Base-by-base conservation (phyloP, 2,797 vertebrate genomes). In the Chanos chanos region DNA sequence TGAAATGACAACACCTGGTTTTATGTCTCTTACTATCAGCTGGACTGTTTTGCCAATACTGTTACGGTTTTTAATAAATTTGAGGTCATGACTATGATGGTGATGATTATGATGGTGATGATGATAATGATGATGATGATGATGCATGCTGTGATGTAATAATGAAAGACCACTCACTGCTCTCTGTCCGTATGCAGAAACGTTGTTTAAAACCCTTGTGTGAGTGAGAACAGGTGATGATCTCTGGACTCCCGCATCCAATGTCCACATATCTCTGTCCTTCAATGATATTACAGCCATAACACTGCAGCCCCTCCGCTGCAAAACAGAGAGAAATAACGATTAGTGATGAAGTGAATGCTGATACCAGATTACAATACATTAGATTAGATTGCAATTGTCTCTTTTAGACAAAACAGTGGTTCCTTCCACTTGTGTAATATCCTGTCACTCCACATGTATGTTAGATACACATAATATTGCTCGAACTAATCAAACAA, bases 221-320 rank as follows among this genome's bases (percentile, higher is more conserved):
- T 10, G 75, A 74, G 27, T 64, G 68, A 33, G 74, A 77, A 68
- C 89, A 90, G 74, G 87, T 85, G 74, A 88, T 84, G 68, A 88
- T 77, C 66, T 89, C 86, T 0, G 89, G 88, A 12, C 70, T 81
- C 7, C 88, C 81, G 70, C 87, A 91, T 1, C 88, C 88, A 10
- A 74, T 77, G 25, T 87, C 86, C 57, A 89, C 82, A 3, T 82
- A 87, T 37, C 75, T 77, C 49, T 78, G 65, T 22, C 87, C 87
- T 2, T 85, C 71, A 1, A 89, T 58, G 43, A 90, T 79, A 66
- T 90, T 91, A 73, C 89, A 89, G 72, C 82, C 81, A 0, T 88
- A 89, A 7, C 89, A 90, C 72, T 81, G 87, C 12, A 91, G 83
- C 0, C 79, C 84, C 0, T 74, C 65, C 27, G 56, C 87, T 91